phyloP scores from a whole-genome alignment of 2,797 vertebrate species.

The Girardinus metallicus region DNA sequence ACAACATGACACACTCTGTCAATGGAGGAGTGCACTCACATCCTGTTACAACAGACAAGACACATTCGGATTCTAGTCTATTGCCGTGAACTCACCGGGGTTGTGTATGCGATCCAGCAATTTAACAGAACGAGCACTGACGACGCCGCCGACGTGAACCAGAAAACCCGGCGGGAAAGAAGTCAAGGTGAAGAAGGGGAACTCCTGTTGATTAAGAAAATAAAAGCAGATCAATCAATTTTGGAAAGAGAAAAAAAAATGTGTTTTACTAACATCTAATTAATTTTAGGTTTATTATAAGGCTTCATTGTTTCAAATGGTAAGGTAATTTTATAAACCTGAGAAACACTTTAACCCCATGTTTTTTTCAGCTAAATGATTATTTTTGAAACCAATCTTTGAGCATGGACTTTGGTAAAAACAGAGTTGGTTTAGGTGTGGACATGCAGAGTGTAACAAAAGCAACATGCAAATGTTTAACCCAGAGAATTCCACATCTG shows the following conservation, averaged over 20 bases:
- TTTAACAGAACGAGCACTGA: conserved; percentile 97
- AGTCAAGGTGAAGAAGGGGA: conserved; percentile 97
- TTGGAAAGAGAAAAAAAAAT: not conserved
- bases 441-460: conserved; percentile 57
- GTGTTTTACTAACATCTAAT: not conserved
- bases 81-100: conserved; percentile 86
- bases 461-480: conserved; percentile 54
- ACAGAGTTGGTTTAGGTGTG: conserved; percentile 22
- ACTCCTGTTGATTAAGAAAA: conserved; percentile 84
- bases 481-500: conserved; percentile 13
- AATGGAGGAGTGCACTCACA: conserved; percentile 40
- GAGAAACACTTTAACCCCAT: not conserved
- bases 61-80: conserved; percentile 7
- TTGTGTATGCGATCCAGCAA: conserved; percentile 98
- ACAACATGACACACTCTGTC: conserved; percentile 37
- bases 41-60: conserved; percentile 23
- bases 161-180: conserved; percentile 94
- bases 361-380: not conserved
- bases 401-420: conserved; percentile 1
- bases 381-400: not conserved
- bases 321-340: not conserved
- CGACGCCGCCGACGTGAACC: conserved; percentile 93
- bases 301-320: not conserved
- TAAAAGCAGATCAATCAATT: conserved; percentile 1
- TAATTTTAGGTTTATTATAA: not conserved